A percentile compares a stretch with the other conserved stretches of the same genome.
Conservation (phyloP, 2,113 vertebrate species). For the Cichladusa arquata region DNA sequence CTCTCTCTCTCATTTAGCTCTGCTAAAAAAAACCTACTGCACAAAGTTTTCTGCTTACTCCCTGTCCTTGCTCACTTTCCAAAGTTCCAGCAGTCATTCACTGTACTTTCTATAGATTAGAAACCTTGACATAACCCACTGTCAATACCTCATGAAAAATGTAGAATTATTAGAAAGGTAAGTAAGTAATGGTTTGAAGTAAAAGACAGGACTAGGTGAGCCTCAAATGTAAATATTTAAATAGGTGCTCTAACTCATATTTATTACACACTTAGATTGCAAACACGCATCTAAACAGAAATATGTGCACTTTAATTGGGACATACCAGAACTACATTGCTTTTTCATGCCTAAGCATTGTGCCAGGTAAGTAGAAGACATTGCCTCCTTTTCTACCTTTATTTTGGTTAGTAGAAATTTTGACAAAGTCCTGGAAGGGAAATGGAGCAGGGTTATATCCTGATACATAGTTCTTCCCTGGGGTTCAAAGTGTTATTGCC, state of each 20-base stretch:
- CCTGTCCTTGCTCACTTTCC: neutral
- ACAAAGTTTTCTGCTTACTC: neutral
- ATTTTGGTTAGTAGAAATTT: neutral
- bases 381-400: neutral
- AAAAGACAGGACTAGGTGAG: neutral
- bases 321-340: neutral
- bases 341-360: neutral
- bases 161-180: neutral
- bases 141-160: neutral
- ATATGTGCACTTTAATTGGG: neutral
- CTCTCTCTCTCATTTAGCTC: neutral
- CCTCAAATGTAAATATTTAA: neutral
- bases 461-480: neutral
- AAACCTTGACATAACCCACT: neutral
- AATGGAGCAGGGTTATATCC: neutral
- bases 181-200: neutral
- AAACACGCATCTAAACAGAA: neutral
- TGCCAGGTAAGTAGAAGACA: neutral
- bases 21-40: neutral
- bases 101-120: neutral
- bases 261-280: neutral
- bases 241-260: neutral
- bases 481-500: neutral
- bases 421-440: neutral
- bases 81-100: neutral